Percentiles rank a stretch among this genome's conserved stretches.
phyloP scores from a whole-genome alignment of 2,113 vertebrate species.

The Corythoichthys haematopterus region DNA sequence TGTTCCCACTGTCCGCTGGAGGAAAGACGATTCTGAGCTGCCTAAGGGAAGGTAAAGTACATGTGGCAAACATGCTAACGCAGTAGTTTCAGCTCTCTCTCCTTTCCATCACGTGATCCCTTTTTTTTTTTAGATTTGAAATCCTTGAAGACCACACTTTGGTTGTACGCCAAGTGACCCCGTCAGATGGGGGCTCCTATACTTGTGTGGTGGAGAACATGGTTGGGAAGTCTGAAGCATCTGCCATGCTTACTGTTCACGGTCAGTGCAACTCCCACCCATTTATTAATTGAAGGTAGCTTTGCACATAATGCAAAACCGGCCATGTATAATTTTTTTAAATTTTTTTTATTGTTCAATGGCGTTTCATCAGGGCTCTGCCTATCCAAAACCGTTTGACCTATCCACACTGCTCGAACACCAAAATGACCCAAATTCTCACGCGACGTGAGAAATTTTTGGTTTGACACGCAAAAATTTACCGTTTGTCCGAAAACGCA shows the following conservation, averaged over 20 bases:
- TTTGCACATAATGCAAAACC: no score
- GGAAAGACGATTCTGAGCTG: conserved; percentile 87
- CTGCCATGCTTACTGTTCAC: conserved; percentile 88
- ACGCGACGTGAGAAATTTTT: no score
- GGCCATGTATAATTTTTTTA: no score
- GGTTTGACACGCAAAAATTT: no score
- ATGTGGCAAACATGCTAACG: conserved; percentile 20
- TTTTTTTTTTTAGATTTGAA: conserved; percentile 76
- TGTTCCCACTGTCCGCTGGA: conserved; percentile 89
- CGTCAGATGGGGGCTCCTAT: conserved; percentile 87
- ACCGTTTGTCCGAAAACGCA: no score
- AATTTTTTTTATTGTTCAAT: no score
- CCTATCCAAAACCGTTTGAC: no score
- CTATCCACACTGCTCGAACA: no score
- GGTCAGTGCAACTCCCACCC: conserved; percentile 64
- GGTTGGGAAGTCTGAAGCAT: conserved; percentile 90
- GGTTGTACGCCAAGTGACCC: conserved; percentile 81
- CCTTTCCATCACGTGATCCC: conserved; percentile 32
- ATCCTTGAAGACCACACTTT: conserved; percentile 90
- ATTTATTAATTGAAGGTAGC: no score
- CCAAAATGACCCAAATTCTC: no score
- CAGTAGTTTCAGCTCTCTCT: conserved; percentile 6
- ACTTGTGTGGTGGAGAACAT: conserved; percentile 94
- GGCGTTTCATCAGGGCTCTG: no score
- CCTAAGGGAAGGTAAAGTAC: conserved; percentile 83